Conservation (phyloP, 2,888 invertebrate genomes). For the Sipha maydis region DNA sequence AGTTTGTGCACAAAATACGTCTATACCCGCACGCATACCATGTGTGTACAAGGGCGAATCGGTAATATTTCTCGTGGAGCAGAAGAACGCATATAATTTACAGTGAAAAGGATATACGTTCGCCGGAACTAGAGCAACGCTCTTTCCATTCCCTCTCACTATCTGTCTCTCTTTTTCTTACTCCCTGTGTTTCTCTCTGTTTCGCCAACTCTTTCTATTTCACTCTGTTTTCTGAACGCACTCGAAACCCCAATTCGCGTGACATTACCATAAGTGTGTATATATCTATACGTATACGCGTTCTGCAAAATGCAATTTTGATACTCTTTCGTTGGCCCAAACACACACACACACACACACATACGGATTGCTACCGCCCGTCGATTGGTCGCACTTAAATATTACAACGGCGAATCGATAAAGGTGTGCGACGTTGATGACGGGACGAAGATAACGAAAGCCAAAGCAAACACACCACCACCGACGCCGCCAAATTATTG, state of each 20-base stretch:
- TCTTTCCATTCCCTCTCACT: background rate
- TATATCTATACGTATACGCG: background rate
- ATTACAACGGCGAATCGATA: conserved; percentile 37
- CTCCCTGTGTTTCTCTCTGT: background rate
- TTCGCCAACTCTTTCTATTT: background rate
- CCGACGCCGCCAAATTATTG: background rate
- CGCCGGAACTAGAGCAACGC: background rate
- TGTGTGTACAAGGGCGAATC: background rate
- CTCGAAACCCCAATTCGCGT: background rate
- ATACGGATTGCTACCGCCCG: conserved; percentile 17
- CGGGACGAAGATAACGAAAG: conserved; percentile 6
- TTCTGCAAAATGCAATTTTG: background rate
- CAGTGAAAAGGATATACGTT: background rate
- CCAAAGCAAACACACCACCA: background rate
- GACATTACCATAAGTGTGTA: conserved; percentile 21
- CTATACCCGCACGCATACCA: background rate
- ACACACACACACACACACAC: background rate
- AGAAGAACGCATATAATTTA: conserved; percentile 4
- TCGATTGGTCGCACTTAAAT: conserved; percentile 18
- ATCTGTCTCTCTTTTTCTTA: background rate
- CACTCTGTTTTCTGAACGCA: background rate
- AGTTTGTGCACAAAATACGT: background rate
- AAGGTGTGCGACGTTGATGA: background rate
- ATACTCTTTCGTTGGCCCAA: background rate
- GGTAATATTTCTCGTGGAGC: conserved; percentile 10